Base-by-base conservation (phyloP, 2,113 vertebrate species). In the Synchiropus splendidus region DNA sequence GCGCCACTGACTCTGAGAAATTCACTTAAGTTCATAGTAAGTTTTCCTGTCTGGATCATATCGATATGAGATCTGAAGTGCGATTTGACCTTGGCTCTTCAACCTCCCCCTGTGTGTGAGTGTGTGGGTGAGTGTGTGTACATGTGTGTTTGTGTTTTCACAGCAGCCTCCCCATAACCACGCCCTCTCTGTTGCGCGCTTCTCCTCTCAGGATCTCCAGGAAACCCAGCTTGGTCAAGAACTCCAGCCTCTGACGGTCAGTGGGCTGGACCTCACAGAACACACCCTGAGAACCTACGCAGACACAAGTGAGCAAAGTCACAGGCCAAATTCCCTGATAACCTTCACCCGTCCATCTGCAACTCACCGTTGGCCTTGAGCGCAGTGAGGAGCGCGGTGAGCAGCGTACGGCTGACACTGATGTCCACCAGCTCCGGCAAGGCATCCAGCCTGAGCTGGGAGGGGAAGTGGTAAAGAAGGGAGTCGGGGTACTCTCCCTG, bases 381-480 rank as follows among this genome's bases (percentile, higher is more conserved):
- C 0, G 88, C 85, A 0, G 76, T 78, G 45, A 91, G 82, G 39
- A 90, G 77, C 38, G 86, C 68, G 2, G 85, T 76, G 27, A 88
- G 85, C 45, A 90, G 77, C 40, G 86, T 86, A 48, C 79, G 77
- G 43, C 83, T 82, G 41, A 86, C 79, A 4, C 89, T 90, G 52
- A 78, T 14, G 0, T 90, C 89, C 67, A 86, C 79, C 50, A 88
- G 75, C 0, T 85, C 81, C 0, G 85, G 81, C 5, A 87, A 81
- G 0, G 75, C 86, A 18, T 89, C 88, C 70, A 90, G 76, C 34
- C 86, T 76, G 18, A 90, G 63, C 75, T 89, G 84, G 4, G 89
- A 90, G 17, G 89, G 88, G 65, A 90, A 91, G 61, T 88, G 88
- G 45, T 72, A 84, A 18, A 91, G 79, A 48, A 90, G 78, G 0